These are phyloP conservation scores for Amphipyra berbera DNA, from an alignment of 2,888 invertebrate species.

Conservation along the genomic window DNA sequence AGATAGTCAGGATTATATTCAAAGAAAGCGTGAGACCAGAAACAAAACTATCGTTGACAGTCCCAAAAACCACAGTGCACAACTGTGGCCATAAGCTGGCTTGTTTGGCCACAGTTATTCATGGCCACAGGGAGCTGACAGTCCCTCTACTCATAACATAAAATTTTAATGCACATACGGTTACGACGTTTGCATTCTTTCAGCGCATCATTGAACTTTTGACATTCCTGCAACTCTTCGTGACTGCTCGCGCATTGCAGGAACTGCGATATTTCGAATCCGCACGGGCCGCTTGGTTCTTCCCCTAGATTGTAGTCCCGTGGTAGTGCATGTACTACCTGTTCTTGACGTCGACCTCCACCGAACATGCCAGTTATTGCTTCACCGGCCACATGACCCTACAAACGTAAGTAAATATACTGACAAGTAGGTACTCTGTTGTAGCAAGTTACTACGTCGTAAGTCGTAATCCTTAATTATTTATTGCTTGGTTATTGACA, in stretches of 20 bases:
- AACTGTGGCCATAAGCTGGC: too few relatives aligned
- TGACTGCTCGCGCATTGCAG: conserved; percentile 96
- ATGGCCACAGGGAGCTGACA: too few relatives aligned
- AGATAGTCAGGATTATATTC: too few relatives aligned
- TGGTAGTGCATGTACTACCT: conserved; percentile 75
- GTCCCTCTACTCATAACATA: too few relatives aligned
- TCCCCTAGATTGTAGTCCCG: conserved; percentile 73
- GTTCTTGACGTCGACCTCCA: conserved; percentile 71
- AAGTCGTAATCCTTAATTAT: background rate
- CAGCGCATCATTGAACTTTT: conserved; percentile 98
- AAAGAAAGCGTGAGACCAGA: too few relatives aligned
- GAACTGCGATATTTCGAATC: conserved; percentile 98
- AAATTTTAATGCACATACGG: conserved; percentile 82
- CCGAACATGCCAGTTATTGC: conserved; percentile 92
- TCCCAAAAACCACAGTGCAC: too few relatives aligned
- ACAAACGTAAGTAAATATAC: conserved; percentile 21
- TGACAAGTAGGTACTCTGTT: background rate
- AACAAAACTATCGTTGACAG: too few relatives aligned
- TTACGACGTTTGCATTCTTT: conserved; percentile 96
- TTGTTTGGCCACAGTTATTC: too few relatives aligned
- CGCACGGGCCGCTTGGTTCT: conserved; percentile 94
- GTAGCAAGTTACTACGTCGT: background rate
- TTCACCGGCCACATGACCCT: conserved; percentile 97
- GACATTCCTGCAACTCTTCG: conserved; percentile 95
- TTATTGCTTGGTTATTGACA: too few relatives aligned